Percentiles rank a stretch among this genome's conserved stretches.
Conservation (phyloP, 2,888 invertebrate genomes). For the Serripes groenlandicus region DNA sequence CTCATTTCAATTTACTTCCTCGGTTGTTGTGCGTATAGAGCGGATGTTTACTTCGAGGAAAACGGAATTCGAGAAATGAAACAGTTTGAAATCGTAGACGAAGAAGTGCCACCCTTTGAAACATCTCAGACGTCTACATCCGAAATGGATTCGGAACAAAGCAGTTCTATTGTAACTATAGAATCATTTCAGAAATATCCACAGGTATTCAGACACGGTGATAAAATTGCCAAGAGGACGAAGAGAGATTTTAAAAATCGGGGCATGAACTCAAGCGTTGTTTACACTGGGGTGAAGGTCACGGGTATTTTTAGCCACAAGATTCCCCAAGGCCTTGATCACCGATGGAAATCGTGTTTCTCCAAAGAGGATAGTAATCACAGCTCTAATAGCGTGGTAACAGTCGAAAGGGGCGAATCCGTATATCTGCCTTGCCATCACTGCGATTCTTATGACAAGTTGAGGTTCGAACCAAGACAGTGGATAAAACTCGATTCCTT, state of each 20-base stretch:
- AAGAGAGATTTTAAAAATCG: not conserved
- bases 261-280: not conserved
- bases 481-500: constrained; percentile 62
- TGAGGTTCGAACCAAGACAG: constrained; percentile 42
- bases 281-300: constrained; percentile 37
- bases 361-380: constrained; percentile 4
- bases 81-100: constrained; percentile 43
- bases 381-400: constrained; percentile 29
- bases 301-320: constrained; percentile 41
- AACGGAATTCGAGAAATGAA: not conserved
- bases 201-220: not conserved
- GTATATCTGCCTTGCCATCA: constrained; percentile 61
- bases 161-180: no score
- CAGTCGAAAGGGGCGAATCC: constrained; percentile 55
- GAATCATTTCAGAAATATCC: not conserved
- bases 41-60: constrained; percentile 22
- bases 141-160: not conserved
- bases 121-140: not conserved
- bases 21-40: not conserved
- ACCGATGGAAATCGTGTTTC: constrained; percentile 6
- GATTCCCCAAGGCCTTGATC: not conserved
- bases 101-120: constrained; percentile 53
- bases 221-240: not conserved
- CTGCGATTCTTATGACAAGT: constrained; percentile 20
- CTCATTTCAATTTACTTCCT: no score